Percentiles rank a stretch among this genome's conserved stretches.
phyloP scores from a whole-genome alignment of 2,113 vertebrate genomes.

The Nothocercus nigrocapillus region DNA sequence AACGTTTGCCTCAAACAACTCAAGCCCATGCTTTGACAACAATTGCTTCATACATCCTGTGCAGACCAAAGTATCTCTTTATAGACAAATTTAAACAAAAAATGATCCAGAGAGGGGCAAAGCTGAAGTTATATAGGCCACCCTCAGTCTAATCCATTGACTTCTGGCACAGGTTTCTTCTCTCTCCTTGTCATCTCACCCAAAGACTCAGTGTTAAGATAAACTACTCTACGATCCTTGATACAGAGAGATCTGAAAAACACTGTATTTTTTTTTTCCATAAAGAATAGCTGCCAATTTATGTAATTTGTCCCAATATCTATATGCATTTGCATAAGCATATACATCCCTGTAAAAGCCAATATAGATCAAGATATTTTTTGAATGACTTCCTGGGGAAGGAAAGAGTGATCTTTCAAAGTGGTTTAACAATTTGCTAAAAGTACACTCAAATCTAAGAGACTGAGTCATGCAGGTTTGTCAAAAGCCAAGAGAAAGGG shows the following conservation, averaged over 20 bases:
- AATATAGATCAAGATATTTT: not conserved
- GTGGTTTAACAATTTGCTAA: not conserved
- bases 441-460: not conserved
- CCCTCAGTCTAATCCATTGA: not conserved
- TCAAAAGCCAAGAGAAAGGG: not conserved
- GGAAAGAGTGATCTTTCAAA: not conserved
- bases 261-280: not conserved
- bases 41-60: not conserved
- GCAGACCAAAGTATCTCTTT: not conserved
- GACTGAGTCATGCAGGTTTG: not conserved
- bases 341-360: not conserved
- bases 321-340: not conserved
- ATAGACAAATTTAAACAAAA: not conserved
- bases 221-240: not conserved
- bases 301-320: not conserved
- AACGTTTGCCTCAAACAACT: not conserved
- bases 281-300: not conserved
- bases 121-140: not conserved
- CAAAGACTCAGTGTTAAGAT: not conserved
- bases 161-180: not conserved
- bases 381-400: not conserved
- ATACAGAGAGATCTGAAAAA: not conserved
- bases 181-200: not conserved
- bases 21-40: not conserved
- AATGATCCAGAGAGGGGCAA: not conserved